Evolutionary conservation across 2,113 vertebrate genomes (phyloP).

Genomic region (Oreamnos americanus): DNA sequence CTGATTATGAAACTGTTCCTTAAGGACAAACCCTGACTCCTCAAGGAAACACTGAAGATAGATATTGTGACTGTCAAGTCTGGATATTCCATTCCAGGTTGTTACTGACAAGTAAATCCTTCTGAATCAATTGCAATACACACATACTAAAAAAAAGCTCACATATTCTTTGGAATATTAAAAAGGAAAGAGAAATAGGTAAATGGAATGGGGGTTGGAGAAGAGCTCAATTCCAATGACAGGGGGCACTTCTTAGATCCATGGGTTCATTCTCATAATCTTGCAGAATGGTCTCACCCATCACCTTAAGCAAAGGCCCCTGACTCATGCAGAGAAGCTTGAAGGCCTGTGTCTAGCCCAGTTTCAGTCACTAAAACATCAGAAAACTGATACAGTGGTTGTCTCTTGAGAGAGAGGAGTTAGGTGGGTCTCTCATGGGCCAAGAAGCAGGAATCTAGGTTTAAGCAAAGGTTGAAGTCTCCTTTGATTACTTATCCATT

Average conservation of each 20-base stretch:
- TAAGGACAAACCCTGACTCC: not conserved
- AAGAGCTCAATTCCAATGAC: not conserved
- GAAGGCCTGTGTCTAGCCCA: not conserved
- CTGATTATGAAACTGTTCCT: not conserved
- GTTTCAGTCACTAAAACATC: not conserved
- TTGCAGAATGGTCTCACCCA: not conserved
- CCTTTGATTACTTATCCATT: not conserved
- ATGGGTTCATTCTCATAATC: not conserved
- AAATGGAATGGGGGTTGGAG: not conserved
- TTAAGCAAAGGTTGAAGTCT: not conserved
- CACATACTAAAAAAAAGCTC: not conserved
- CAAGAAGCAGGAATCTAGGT: not conserved
- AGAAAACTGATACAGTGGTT: not conserved
- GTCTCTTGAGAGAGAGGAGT: not conserved
- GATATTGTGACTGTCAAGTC: not conserved
- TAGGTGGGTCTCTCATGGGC: not conserved
- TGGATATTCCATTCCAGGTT: not conserved
- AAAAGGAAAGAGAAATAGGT: not conserved
- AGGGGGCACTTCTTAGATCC: not conserved
- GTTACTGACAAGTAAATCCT: not conserved
- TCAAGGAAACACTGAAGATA: not conserved
- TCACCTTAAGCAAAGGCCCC: not conserved
- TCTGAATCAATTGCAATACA: not conserved
- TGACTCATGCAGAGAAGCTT: not conserved
- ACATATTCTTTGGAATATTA: not conserved